These are phyloP conservation scores for Andrena bicolor DNA, from an alignment of 2,888 invertebrate genomes.

Conservation along the genomic window DNA sequence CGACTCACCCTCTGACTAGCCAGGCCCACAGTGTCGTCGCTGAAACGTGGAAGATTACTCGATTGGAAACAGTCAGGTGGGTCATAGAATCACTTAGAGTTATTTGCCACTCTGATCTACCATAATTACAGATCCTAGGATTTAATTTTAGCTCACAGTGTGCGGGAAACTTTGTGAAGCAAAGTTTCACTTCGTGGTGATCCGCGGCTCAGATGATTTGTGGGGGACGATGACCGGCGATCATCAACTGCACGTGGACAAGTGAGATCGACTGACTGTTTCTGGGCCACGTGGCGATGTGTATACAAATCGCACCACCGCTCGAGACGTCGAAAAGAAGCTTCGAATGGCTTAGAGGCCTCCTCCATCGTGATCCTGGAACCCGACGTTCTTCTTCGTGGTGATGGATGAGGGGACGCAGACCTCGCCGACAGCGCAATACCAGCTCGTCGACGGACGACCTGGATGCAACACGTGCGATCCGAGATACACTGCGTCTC, in stretches of 20 bases:
- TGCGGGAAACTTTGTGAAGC: too few species aligned
- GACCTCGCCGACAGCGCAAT: constrained; percentile 77
- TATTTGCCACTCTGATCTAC: neutral
- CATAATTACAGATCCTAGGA: neutral
- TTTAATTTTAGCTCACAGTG: too few species aligned
- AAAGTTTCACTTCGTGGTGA: too few species aligned
- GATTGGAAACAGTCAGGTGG: neutral
- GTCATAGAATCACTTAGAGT: neutral
- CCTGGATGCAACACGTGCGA: constrained; percentile 70
- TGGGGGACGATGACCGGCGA: neutral
- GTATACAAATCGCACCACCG: constrained; percentile 59
- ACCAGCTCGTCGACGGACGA: constrained; percentile 61
- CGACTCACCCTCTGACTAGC: neutral
- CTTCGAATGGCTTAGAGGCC: constrained; percentile 35
- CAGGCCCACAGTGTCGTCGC: too few species aligned
- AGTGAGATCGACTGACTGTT: neutral
- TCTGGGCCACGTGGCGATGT: neutral
- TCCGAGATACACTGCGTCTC: constrained; percentile 47
- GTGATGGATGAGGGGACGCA: constrained; percentile 79
- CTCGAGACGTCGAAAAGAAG: constrained; percentile 47
- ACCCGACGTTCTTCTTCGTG: constrained; percentile 48
- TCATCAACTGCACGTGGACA: neutral
- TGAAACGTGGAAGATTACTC: neutral
- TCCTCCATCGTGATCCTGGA: constrained; percentile 34
- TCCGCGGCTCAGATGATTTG: too few species aligned